A percentile compares a stretch with the other conserved stretches of the same genome.
These are phyloP conservation scores for Acanthurus lineatus DNA, from an alignment of 2,797 vertebrate species.

Conservation along the genomic window DNA sequence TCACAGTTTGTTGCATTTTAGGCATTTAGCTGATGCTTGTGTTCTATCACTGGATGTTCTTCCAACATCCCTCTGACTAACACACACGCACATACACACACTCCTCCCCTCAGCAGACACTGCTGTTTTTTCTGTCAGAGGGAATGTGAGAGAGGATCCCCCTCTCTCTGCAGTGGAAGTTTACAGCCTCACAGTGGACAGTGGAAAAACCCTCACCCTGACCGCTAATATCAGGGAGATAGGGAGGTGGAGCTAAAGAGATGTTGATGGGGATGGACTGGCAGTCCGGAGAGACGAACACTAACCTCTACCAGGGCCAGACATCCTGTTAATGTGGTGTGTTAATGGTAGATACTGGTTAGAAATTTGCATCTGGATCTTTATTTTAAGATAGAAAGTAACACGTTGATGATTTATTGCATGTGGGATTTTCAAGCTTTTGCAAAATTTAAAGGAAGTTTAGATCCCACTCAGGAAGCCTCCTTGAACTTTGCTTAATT, in stretches of 20 bases:
- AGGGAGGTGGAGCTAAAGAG: constrained; percentile 43
- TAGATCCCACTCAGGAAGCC: not conserved
- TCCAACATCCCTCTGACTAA: not conserved
- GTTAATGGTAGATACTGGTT: not conserved
- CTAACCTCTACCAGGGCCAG: not conserved
- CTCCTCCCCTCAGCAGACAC: constrained; percentile 7
- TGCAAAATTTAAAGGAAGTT: not conserved
- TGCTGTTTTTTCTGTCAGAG: constrained; percentile 30
- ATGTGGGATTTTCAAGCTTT: too few species aligned
- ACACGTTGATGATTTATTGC: not conserved
- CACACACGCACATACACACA: constrained; percentile 19
- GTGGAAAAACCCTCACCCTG: constrained; percentile 81
- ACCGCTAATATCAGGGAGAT: constrained; percentile 42
- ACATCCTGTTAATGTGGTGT: constrained; percentile 29
- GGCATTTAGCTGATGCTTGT: not conserved
- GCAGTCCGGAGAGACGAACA: not conserved
- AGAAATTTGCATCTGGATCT: not conserved
- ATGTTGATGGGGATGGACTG: not conserved
- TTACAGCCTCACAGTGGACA: constrained; percentile 72
- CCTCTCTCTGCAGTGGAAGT: constrained; percentile 76
- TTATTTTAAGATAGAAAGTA: not conserved
- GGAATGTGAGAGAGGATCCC: constrained; percentile 52
- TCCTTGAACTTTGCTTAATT: too few species aligned
- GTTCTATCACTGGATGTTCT: not conserved
- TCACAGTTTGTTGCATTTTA: not conserved